These are phyloP conservation scores for Pseudoips prasinana DNA, from an alignment of 2,888 invertebrate species.

Conservation along the genomic window DNA sequence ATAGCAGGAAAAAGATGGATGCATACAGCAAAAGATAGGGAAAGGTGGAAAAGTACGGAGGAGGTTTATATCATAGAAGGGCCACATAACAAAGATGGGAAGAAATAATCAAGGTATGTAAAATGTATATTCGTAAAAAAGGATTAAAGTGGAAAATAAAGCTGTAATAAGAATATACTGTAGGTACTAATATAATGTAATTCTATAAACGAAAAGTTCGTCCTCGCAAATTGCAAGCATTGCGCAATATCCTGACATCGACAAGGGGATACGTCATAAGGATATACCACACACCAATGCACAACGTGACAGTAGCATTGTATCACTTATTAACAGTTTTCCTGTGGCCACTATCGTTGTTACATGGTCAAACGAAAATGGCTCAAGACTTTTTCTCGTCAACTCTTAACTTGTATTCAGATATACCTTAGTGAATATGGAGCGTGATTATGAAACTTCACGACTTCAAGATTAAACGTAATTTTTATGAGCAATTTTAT, in stretches of 20 bases:
- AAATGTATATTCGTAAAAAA: no score
- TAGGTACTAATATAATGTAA: slow-evolving; percentile 46
- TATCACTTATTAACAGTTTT: slow-evolving; percentile 64
- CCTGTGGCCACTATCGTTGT: slow-evolving; percentile 46
- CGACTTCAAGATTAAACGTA: not conserved
- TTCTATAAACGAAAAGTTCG: slow-evolving; percentile 45
- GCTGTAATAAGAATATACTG: no score
- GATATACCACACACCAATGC: slow-evolving; percentile 38
- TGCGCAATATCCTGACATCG: slow-evolving; percentile 34
- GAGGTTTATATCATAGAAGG: no score
- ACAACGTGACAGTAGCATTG: slow-evolving; percentile 63
- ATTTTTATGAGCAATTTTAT: slow-evolving; percentile 3
- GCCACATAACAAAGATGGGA: no score
- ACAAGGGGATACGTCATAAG: slow-evolving; percentile 57
- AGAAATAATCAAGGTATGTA: no score
- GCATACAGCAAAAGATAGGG: no score
- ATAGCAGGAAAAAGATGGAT: no score
- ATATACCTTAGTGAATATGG: no score
- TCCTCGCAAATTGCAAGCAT: slow-evolving; percentile 47
- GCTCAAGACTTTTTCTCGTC: slow-evolving; percentile 19
- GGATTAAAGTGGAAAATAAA: no score
- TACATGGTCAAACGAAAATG: slow-evolving; percentile 34
- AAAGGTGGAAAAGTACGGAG: no score
- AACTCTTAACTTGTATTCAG: no score
- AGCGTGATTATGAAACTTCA: no score